Conservation (phyloP, 2,797 vertebrate species). For the Acipenser ruthenus region DNA sequence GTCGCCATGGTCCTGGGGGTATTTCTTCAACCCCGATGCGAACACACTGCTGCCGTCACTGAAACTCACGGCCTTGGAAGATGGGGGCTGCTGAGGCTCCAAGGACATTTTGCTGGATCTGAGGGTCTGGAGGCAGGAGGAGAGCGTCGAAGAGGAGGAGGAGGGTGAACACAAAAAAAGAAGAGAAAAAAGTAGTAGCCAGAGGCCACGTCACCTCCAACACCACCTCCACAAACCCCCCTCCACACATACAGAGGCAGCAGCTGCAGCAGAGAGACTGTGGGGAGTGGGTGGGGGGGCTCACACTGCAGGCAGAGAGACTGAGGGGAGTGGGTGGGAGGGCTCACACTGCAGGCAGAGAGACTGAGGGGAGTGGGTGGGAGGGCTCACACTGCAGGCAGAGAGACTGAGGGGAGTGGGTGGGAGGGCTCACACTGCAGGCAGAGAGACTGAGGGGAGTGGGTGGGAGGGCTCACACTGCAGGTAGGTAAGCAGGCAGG, state of each 20-base stretch:
- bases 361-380: slow-evolving; percentile 30
- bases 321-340: too few species aligned
- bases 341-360: neutral
- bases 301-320: slow-evolving; percentile 20
- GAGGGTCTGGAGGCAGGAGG: neutral
- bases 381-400: slow-evolving; percentile 28
- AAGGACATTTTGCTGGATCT: too few species aligned
- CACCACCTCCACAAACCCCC: slow-evolving; percentile 27
- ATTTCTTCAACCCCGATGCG: slow-evolving; percentile 45
- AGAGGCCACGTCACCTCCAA: slow-evolving; percentile 31
- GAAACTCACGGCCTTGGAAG: too few species aligned
- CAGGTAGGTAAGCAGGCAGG: slow-evolving; percentile 26
- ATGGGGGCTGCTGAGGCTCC: too few species aligned
- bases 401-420: slow-evolving; percentile 21
- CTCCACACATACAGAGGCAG: slow-evolving; percentile 14
- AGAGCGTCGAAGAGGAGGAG: slow-evolving; percentile 1
- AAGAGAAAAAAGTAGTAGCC: slow-evolving; percentile 41
- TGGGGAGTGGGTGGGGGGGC: slow-evolving; percentile 11
- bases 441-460: neutral
- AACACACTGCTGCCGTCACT: slow-evolving; percentile 13
- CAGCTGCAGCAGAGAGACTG: slow-evolving; percentile 16
- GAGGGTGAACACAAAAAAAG: slow-evolving; percentile 32
- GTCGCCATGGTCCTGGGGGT: slow-evolving; percentile 40
- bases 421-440: too few species aligned
- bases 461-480: neutral